Evolutionary conservation across 1,140 invertebrate genomes (phyloP), one percentile per base, ranked within the genome.

Genomic region (Elymnias hypermnestra): DNA sequence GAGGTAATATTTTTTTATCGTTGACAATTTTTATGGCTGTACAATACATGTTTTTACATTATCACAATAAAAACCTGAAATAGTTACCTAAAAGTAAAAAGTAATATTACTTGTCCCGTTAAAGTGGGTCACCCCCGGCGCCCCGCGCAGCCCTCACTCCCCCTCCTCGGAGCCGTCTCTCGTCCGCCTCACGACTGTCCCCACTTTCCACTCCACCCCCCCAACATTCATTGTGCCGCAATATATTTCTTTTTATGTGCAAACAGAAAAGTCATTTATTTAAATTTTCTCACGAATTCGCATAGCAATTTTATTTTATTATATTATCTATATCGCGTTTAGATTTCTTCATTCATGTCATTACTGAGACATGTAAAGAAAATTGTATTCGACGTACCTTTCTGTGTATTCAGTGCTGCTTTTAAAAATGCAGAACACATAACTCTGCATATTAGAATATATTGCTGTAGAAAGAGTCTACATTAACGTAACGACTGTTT

Each of bases 221-320:
- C 69, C 70, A 70, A 82, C 76, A 84, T 81, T 81, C 77, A 82
- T 83, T 84, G 78, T 83, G 81, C 78, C 78, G 81, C 81, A 84
- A 84, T 84, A 84, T 84, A 84, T 83, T 84, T 83, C 76, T 82
- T 83, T 84, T 84, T 84, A 84, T 84, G 81, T 84, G 77, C 81
- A 84, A 84, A 84, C 78, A 83, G 81, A 84, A 84, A 82, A 84
- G 81, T 83, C 78, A 84, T 82, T 83, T 84, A 84, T 84, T 84
- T 82, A 84, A 84, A 84, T 81, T 84, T 84, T 82, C 81, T 84
- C 81, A 84, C 81, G 81, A 84, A 84, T 84, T 83, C 75, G 68
- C 77, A 78, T 77, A 70, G 78, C 76, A 85, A 84, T 85, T 85
- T 85, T 76, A 81, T 85, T 83, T 77, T 84, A 81, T 82, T 81